Evolutionary conservation across 2,113 vertebrate genomes (phyloP).

Genomic region (Chionomys nivalis): DNA sequence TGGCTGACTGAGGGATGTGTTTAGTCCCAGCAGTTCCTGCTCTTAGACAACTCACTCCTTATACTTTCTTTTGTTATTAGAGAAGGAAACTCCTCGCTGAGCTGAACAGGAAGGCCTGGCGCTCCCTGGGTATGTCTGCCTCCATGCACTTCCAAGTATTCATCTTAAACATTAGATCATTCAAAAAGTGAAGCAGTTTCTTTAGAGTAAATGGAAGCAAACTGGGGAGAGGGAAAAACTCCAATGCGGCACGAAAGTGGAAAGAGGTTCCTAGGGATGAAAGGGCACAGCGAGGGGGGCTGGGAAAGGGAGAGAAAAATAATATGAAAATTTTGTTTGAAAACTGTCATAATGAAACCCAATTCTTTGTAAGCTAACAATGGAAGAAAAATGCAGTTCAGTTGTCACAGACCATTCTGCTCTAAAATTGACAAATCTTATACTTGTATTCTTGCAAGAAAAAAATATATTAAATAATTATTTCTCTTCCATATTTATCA

Average conservation of each 20-base stretch:
- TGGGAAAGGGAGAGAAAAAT: neutral
- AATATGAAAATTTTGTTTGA: neutral
- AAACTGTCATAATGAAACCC: neutral
- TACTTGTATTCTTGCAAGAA: neutral
- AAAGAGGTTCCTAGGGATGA: neutral
- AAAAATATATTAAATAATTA: neutral
- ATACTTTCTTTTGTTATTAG: neutral
- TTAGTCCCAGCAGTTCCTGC: neutral
- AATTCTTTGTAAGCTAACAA: neutral
- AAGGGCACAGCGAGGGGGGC: neutral
- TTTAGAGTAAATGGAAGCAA: neutral
- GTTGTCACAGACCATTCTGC: neutral
- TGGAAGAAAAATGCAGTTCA: neutral
- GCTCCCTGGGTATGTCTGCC: neutral
- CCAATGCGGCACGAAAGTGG: neutral
- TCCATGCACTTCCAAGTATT: neutral
- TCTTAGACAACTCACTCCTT: neutral
- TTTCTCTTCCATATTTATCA: constrained; percentile 23
- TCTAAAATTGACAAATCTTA: neutral
- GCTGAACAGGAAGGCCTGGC: neutral
- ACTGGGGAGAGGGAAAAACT: neutral
- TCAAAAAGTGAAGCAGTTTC: neutral
- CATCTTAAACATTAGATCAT: neutral
- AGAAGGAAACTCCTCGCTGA: neutral
- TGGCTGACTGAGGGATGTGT: neutral